A percentile compares a stretch with the other conserved stretches of the same genome.
phyloP scores from a whole-genome alignment of 1,140 invertebrate species.

The Fopius arisanus region DNA sequence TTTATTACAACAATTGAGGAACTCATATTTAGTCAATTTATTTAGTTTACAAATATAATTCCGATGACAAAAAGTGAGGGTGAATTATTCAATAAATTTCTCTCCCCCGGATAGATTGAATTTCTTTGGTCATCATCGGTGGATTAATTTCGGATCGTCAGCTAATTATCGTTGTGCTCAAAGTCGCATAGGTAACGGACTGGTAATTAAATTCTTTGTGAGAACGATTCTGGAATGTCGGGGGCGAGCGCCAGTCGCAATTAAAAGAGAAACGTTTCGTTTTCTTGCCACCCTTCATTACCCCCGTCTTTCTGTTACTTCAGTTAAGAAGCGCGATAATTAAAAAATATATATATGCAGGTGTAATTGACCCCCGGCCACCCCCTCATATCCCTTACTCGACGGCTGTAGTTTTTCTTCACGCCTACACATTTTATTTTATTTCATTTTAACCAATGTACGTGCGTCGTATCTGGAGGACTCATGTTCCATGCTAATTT shows the following conservation, averaged over 20 bases:
- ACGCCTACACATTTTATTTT: background rate
- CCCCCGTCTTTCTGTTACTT: background rate
- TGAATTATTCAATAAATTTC: too few relatives aligned
- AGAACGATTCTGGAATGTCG: slow-evolving; percentile 62
- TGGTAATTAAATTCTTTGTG: slow-evolving; percentile 64
- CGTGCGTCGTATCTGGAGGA: slow-evolving; percentile 15
- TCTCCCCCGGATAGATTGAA: background rate
- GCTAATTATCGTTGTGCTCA: slow-evolving; percentile 20
- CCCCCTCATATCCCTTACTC: background rate
- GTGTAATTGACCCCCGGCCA: slow-evolving; percentile 47
- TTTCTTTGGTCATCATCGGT: background rate
- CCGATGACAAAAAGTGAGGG: too few relatives aligned
- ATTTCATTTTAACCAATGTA: slow-evolving; percentile 7
- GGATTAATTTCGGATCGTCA: slow-evolving; percentile 1
- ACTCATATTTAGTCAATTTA: too few relatives aligned
- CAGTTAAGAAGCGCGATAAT: slow-evolving; percentile 54
- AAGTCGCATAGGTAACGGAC: slow-evolving; percentile 28
- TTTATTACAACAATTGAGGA: too few relatives aligned
- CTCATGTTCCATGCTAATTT: slow-evolving; percentile 58
- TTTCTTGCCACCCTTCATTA: slow-evolving; percentile 43
- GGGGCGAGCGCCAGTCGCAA: slow-evolving; percentile 46
- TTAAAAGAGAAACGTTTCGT: slow-evolving; percentile 64
- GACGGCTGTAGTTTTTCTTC: background rate
- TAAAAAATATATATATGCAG: slow-evolving; percentile 58
- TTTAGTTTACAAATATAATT: too few relatives aligned